Evolutionary conservation across 2,888 invertebrate genomes (phyloP), one percentile per base, ranked within the genome.

Genomic region (Luperina testacea): DNA sequence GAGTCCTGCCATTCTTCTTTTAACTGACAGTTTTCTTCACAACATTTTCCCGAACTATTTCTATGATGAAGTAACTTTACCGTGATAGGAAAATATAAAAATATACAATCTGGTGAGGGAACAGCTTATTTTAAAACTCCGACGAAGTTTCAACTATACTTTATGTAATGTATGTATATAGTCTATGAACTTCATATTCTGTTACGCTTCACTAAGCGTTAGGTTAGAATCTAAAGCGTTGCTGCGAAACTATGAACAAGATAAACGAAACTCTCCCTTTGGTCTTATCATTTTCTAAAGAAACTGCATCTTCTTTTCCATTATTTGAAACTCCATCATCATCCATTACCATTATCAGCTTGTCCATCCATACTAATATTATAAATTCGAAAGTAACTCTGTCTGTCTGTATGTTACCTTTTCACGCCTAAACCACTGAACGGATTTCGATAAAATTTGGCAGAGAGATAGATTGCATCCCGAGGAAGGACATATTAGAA

Each of bases 61-160:
- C 9, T 57, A 32, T 51, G 57, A 69, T 64, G 17, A 81, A 81
- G 27, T 70, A 59, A 80, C 59, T 48, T 51, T 57, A 72, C 15
- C 67, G 8, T 53, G 53, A 17, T 11, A n/a, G 59, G 48, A 61
- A 48, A 51, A 74, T 64, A 59, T 74, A 73, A 69, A 65, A 73
- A 42, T 69, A 74, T 32, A 65, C 48, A 74, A 74, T 70, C 32
- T 53, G 20, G 15, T 64, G 51, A 80, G 32, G 27, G 2, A 64
- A 32, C 45, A 53, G n/a, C 51, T 65, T 80, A 45, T 80, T 80
- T 70, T 45, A 38, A 70, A 65, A 74, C 45, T 53, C 38, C n/a
- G n/a, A 32, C 24, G 65, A 61, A 68, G n/a, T 42, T 5, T 15
- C 59, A 68, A 68, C 27, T 53, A 5, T 24, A 53, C 20, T 15